phyloP scores from a whole-genome alignment of 2,797 vertebrate genomes.

The Hippopotamyrus pictus region DNA sequence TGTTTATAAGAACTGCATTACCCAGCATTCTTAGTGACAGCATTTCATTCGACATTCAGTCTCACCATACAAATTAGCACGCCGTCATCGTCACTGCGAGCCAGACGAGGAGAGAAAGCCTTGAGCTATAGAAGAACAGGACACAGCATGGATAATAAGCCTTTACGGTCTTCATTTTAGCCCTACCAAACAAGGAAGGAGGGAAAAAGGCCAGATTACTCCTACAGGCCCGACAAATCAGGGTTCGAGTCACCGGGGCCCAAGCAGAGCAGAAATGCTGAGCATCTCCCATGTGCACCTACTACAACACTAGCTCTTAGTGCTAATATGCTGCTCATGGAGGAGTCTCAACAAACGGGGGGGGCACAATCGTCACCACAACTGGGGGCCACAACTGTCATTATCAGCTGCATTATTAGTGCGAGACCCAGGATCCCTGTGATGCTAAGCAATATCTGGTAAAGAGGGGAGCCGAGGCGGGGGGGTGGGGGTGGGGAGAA shows the following conservation, averaged over 20 bases:
- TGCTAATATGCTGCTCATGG: neutral
- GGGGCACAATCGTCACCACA: neutral
- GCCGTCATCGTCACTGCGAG: neutral
- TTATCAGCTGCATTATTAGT: neutral
- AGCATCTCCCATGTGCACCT: neutral
- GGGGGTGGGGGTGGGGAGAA: neutral
- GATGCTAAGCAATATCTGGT: neutral
- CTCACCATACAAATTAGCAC: neutral
- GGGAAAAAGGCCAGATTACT: neutral
- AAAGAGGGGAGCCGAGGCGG: neutral
- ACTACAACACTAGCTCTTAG: neutral
- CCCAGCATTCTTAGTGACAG: neutral
- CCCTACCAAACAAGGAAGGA: neutral
- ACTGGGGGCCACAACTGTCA: neutral
- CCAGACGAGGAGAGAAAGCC: neutral
- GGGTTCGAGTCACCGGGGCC: neutral
- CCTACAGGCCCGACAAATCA: neutral
- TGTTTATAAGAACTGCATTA: neutral
- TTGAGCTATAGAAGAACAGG: neutral
- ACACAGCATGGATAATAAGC: neutral
- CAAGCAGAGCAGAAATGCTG: neutral
- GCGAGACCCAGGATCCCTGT: neutral
- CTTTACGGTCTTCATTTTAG: neutral
- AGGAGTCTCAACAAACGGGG: neutral
- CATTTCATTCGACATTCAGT: neutral